Evolutionary conservation across 2,113 vertebrate genomes (phyloP), one percentile per base, ranked within the genome.

Genomic region (Otolemur garnettii): DNA sequence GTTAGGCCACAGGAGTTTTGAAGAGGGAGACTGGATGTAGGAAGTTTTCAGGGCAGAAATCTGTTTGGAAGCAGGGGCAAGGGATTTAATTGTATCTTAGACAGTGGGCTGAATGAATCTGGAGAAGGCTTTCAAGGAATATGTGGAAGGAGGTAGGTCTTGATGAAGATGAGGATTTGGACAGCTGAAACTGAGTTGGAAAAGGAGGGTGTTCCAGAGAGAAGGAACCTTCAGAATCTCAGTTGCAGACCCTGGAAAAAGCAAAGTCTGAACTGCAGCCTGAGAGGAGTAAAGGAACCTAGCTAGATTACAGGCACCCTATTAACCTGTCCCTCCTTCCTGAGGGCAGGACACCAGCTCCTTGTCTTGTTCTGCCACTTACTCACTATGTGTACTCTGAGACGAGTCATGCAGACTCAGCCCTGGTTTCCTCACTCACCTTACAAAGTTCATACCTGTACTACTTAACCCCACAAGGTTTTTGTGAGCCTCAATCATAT

Each of bases 281-380:
- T 50, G 42, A 72, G 80, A 78, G 62, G 77, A 79, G 68, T 72
- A 42, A 82, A 89, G 55, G 57, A 88, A 2, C 22, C 82, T 28
- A 21, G 42, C 77, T 59, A 28, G 26, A 79, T 93, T 45, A 74
- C 59, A 90, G 80, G 13, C 74, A 71, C 80, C 64, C 64, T 96
- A 60, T 75, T 91, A 86, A 59, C 57, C 69, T 59, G 13, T 88
- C 42, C 42, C 59, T 74, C 45, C 79, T 45, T 92, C 71, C 7
- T 1, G 30, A 84, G 30, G 77, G 79, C 79, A 71, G 69, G 59
- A 84, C 75, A 94, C 38, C 60, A 68, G 64, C 50, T 77, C 83
- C 74, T 87, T 95, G 57, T 83, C 91, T 93, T 78, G 84, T 93
- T 96, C 88, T 95, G 55, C 89, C 80, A 80, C 94, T 96, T 94